These are phyloP conservation scores for Gastracanthus pulcherrimus DNA, from an alignment of 2,888 invertebrate species.

Conservation along the genomic window DNA sequence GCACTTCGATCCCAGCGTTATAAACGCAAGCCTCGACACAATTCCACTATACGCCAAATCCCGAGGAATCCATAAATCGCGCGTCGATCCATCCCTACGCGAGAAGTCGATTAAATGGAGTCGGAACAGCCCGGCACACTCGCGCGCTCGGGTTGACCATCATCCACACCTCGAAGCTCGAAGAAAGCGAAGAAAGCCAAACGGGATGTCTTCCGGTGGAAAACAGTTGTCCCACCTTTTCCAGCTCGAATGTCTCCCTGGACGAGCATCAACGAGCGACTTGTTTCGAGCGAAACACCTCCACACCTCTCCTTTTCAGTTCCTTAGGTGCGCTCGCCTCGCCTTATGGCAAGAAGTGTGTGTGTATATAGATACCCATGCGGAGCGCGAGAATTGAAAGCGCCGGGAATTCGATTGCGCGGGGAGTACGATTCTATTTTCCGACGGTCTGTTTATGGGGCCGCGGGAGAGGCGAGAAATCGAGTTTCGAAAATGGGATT, in stretches of 20 bases:
- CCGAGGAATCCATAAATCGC: constrained; percentile 76
- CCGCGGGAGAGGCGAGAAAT: constrained; percentile 56
- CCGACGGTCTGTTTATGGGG: constrained; percentile 66
- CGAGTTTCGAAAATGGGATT: constrained; percentile 68
- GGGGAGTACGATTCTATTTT: constrained; percentile 50
- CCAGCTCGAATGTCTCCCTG: constrained; percentile 76
- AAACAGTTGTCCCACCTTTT: constrained; percentile 40
- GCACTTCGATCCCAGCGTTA: constrained; percentile 50
- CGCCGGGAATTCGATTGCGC: constrained; percentile 69
- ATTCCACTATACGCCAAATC: constrained; percentile 73
- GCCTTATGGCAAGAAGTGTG: too few relatives aligned
- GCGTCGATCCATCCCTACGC: constrained; percentile 33
- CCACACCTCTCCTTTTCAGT: too few relatives aligned
- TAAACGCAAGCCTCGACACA: constrained; percentile 77
- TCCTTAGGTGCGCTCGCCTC: not conserved
- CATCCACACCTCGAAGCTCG: not conserved
- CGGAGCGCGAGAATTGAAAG: constrained; percentile 76
- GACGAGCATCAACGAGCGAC: constrained; percentile 71
- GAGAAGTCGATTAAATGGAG: constrained; percentile 68
- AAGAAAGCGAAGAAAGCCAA: not conserved
- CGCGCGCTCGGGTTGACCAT: not conserved
- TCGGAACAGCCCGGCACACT: too few relatives aligned
- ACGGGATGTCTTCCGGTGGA: constrained; percentile 55
- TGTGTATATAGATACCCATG: too few relatives aligned
- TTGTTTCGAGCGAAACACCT: constrained; percentile 61